These are phyloP conservation scores for Psilopogon haemacephalus DNA, from an alignment of 2,113 vertebrate species.

Conservation along the genomic window DNA sequence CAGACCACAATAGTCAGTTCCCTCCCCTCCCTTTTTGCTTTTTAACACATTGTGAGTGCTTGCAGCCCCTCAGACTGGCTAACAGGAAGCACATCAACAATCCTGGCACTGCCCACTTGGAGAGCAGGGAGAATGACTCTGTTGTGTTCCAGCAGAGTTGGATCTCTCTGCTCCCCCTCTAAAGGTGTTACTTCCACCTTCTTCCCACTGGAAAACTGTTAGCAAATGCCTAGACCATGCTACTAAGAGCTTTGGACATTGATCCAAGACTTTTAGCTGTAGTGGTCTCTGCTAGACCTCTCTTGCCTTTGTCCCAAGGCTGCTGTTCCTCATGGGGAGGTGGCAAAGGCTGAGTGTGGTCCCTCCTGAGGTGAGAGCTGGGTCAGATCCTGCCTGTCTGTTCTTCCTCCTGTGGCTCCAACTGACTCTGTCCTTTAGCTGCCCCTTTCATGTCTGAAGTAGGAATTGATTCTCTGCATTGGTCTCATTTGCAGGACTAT, in stretches of 20 bases:
- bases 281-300: neutral
- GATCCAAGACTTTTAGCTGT: neutral
- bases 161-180: neutral
- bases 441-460: neutral
- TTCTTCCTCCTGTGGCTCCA: neutral
- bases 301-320: neutral
- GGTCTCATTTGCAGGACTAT: constrained; percentile 81
- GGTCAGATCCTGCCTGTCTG: fast-evolving
- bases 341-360: neutral
- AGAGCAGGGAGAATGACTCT: neutral
- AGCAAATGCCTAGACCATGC: neutral
- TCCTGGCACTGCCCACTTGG: neutral
- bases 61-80: neutral
- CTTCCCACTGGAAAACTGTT: neutral
- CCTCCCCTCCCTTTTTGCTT: neutral
- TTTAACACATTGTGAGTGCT: neutral
- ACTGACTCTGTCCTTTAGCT: neutral
- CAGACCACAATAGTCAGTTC: neutral
- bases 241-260: neutral
- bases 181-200: neutral
- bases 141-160: neutral
- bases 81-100: neutral
- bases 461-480: constrained; percentile 15
- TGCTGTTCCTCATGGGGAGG: neutral
- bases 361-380: neutral